phyloP scores from a whole-genome alignment of 2,797 vertebrate species.

The Tangara arthus region DNA sequence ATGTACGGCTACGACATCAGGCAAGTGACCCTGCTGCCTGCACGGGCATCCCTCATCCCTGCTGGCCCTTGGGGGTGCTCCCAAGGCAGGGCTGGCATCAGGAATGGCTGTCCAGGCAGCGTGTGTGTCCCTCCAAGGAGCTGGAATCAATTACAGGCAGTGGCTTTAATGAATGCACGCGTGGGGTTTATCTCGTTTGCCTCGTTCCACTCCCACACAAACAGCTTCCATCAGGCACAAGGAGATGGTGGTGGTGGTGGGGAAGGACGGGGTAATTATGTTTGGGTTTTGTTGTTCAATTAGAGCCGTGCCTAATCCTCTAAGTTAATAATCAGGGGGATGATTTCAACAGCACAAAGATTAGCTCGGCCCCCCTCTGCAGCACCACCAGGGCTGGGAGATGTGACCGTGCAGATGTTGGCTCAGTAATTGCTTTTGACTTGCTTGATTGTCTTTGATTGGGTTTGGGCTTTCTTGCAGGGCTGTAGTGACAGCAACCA shows the following conservation, averaged over 20 bases:
- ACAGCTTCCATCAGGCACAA: neutral
- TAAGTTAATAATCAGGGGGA: slow-evolving; percentile 48
- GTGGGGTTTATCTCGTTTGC: slow-evolving; percentile 5
- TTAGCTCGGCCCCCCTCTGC: neutral
- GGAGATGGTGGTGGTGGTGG: neutral
- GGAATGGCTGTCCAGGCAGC: neutral
- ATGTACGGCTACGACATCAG: slow-evolving; percentile 98
- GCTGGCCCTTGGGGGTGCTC: neutral
- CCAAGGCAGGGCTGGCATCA: neutral
- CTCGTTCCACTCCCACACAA: neutral
- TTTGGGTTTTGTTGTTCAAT: slow-evolving; percentile 53
- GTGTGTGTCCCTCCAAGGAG: neutral
- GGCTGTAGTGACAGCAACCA: neutral
- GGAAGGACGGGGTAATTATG: slow-evolving; percentile 24
- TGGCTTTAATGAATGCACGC: neutral
- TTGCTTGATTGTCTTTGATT: neutral
- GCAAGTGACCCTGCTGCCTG: slow-evolving; percentile 50
- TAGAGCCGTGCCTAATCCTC: slow-evolving; percentile 41
- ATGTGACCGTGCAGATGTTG: neutral
- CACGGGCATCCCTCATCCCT: fast-evolving
- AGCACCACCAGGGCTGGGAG: neutral
- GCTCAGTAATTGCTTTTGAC: slow-evolving; percentile 32
- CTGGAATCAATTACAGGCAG: neutral
- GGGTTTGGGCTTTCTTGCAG: neutral
- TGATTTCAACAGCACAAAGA: slow-evolving; percentile 14